phyloP scores from a whole-genome alignment of 2,888 invertebrate genomes.

The Eubasilissa splendida region DNA sequence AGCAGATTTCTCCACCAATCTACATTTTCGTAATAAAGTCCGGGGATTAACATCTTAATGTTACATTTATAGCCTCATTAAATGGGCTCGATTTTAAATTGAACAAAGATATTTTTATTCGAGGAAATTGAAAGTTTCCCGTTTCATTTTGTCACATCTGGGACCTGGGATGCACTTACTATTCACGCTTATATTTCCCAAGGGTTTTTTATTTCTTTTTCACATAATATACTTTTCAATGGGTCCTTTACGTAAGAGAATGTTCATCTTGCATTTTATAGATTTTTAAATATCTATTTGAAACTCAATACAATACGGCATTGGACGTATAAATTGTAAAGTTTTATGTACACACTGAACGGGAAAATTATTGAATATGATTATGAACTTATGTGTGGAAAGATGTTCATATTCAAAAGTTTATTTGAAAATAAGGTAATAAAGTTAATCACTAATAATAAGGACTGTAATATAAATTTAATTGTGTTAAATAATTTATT shows the following conservation, averaged over 20 bases:
- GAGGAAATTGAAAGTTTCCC: slow-evolving; percentile 53
- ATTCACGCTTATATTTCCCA: slow-evolving; percentile 48
- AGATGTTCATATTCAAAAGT: too few relatives aligned
- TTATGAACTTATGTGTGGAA: too few relatives aligned
- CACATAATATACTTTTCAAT: slow-evolving; percentile 45
- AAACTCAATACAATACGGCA: too few relatives aligned
- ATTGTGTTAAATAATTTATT: too few relatives aligned
- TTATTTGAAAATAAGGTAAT: too few relatives aligned
- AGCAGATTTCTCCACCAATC: slow-evolving; percentile 33
- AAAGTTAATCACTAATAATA: too few relatives aligned
- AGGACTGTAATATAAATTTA: too few relatives aligned
- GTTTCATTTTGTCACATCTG: slow-evolving; percentile 44
- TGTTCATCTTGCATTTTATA: background rate
- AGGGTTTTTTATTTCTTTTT: slow-evolving; percentile 47
- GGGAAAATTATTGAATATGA: too few relatives aligned
- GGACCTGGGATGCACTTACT: slow-evolving; percentile 41
- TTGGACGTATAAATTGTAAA: too few relatives aligned
- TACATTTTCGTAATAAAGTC: slow-evolving; percentile 36
- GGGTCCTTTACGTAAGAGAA: slow-evolving; percentile 15
- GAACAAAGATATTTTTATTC: slow-evolving; percentile 47
- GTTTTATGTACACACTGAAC: too few relatives aligned
- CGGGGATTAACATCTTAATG: slow-evolving; percentile 47
- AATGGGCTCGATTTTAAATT: slow-evolving; percentile 36
- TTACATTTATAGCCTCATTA: slow-evolving; percentile 45
- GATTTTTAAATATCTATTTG: too few relatives aligned